Evolutionary conservation across 2,888 invertebrate genomes (phyloP).

Genomic region (Therioaphis trifolii): DNA sequence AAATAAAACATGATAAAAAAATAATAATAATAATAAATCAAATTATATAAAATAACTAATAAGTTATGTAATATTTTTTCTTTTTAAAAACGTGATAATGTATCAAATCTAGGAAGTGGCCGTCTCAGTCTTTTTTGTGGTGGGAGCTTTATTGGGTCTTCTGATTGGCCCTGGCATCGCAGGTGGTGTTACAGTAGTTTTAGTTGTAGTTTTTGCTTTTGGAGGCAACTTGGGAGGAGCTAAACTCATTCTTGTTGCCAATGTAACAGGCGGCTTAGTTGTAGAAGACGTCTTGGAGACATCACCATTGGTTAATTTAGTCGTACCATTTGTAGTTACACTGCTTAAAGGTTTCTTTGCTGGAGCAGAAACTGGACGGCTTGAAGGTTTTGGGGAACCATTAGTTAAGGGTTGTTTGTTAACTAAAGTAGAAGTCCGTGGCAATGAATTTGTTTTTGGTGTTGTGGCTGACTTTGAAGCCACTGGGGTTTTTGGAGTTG

Average conservation of each 20-base stretch:
- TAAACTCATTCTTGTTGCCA: slow-evolving; percentile 63
- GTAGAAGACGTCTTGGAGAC: slow-evolving; percentile 44
- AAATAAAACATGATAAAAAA: slow-evolving; percentile 54
- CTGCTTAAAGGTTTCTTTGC: slow-evolving; percentile 37
- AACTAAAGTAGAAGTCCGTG: slow-evolving; percentile 24
- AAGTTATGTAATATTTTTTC: slow-evolving; percentile 40
- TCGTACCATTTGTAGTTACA: slow-evolving; percentile 37
- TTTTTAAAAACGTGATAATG: not conserved
- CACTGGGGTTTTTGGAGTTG: slow-evolving; percentile 61
- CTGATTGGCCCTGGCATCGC: slow-evolving; percentile 58
- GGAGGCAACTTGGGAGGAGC: slow-evolving; percentile 64
- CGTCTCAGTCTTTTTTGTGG: slow-evolving; percentile 61
- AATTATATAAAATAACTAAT: slow-evolving; percentile 54
- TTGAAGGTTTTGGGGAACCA: slow-evolving; percentile 40
- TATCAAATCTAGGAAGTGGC: slow-evolving; percentile 58
- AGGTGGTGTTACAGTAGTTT: slow-evolving; percentile 41
- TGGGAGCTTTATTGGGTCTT: slow-evolving; percentile 55
- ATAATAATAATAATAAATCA: slow-evolving; percentile 47
- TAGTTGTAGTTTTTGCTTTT: slow-evolving; percentile 51
- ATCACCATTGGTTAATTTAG: slow-evolving; percentile 59
- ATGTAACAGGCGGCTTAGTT: slow-evolving; percentile 54
- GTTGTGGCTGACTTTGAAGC: slow-evolving; percentile 64
- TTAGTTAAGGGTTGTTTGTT: slow-evolving; percentile 53
- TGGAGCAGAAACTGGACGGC: slow-evolving; percentile 51
- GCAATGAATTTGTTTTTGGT: slow-evolving; percentile 37